phyloP scores from a whole-genome alignment of 2,797 vertebrate genomes.

The Sorex maritimensis region DNA sequence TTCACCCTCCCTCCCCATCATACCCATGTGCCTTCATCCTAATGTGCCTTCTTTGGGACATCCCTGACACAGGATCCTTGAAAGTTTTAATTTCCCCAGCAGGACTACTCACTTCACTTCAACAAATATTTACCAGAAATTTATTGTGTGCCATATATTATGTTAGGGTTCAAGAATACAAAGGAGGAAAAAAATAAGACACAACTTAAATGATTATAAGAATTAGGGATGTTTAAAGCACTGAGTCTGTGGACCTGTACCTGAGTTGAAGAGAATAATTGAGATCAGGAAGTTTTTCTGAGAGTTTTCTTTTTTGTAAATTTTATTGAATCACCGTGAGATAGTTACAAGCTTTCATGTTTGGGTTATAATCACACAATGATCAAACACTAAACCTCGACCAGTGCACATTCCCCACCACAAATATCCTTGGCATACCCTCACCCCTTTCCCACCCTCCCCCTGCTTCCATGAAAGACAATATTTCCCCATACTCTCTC shows the following conservation, averaged over 20 bases:
- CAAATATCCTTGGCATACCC: too few species aligned
- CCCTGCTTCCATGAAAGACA: too few species aligned
- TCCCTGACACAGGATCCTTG: slow-evolving; percentile 28
- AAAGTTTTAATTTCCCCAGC: neutral
- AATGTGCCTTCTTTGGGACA: slow-evolving; percentile 1
- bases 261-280: neutral
- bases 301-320: too few species aligned
- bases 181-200: neutral
- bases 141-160: neutral
- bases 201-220: neutral
- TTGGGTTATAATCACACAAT: too few species aligned
- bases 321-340: too few species aligned
- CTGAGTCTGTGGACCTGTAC: accelerated
- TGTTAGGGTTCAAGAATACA: slow-evolving; percentile 3
- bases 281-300: neutral
- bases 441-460: too few species aligned
- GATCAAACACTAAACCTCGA: too few species aligned
- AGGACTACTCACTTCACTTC: slow-evolving; percentile 10
- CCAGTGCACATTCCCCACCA: too few species aligned
- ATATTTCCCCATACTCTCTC: too few species aligned
- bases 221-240: accelerated
- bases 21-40: neutral
- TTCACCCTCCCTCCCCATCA: neutral
- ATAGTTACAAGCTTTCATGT: too few species aligned
- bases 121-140: slow-evolving; percentile 30